phyloP scores from a whole-genome alignment of 2,113 vertebrate species.

The Oenanthe oenanthe region DNA sequence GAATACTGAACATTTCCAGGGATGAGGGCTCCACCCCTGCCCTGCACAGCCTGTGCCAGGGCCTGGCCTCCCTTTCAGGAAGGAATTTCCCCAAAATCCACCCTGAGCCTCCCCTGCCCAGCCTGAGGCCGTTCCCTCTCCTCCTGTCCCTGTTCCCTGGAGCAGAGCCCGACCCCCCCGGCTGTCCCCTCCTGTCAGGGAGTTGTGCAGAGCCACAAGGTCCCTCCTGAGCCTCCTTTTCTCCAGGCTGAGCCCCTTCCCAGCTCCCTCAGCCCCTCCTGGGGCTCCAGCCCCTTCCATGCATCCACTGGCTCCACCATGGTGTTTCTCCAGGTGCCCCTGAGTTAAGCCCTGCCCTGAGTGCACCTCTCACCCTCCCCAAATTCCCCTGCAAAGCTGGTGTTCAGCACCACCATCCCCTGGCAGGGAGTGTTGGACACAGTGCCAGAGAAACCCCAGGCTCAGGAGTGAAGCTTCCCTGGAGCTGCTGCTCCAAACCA shows the following conservation, averaged over 20 bases:
- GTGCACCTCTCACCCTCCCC: too few species aligned
- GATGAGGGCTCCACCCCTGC: fast-evolving
- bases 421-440: neutral
- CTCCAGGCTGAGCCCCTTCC: neutral
- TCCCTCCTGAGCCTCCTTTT: neutral
- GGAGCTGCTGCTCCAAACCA: neutral
- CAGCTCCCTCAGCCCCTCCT: neutral
- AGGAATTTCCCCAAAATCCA: fast-evolving
- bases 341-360: neutral
- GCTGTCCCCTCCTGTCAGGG: neutral
- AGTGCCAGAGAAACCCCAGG: neutral
- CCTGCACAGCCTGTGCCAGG: neutral
- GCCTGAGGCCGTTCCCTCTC: neutral
- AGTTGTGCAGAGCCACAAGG: neutral
- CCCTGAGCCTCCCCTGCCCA: neutral
- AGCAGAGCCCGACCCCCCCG: neutral
- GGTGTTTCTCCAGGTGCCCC: neutral
- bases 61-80: too few species aligned
- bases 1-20: neutral
- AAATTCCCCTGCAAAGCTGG: neutral
- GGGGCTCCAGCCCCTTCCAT: neutral
- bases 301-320: neutral
- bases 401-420: neutral
- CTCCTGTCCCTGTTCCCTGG: neutral
- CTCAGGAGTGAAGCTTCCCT: neutral